Evolutionary conservation across 2,797 vertebrate genomes (phyloP), one percentile per base, ranked within the genome.

Genomic region (Meriones psammophilus): DNA sequence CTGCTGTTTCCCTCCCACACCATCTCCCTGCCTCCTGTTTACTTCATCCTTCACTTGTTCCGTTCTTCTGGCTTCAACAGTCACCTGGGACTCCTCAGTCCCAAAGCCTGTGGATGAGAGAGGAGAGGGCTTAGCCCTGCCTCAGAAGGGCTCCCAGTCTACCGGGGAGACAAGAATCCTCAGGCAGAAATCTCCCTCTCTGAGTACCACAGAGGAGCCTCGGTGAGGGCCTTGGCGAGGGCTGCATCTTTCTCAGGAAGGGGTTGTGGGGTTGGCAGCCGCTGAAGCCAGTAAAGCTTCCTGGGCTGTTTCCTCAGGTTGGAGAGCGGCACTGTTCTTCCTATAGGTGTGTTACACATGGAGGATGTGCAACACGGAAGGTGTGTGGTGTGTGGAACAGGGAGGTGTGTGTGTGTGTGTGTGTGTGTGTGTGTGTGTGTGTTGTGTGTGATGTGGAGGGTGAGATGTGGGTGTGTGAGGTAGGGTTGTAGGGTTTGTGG

Each of bases 151-250:
- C 33, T 60, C 76, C 56, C 36, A 24, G 17, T 28, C 33, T 17
- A 17, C n/a, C 56, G 22, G 60, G 26, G 50, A 80, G 30, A 30
- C 17, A 30, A 66, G 46, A 14, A 20, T 24, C 73, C 73, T 26
- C 20, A 15, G 9, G 10, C 33, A 15, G 36, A 46, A 24, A 6
- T 9, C 24, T 20, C 17, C 64, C 46, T 58, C 62, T 42, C 39
- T 13, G 0, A 64, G 7, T 15, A 33, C 60, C 8, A 0, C 0
- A 80, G 66, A 84, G 60, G 39, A 71, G 30, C 33, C 24, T 2
- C 88, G 74, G 22, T 30, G 17, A 79, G 69, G 78, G 6, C 17
- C 8, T 22, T 94, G 54, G 33, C 73, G 77, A 58, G n/a, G 54
- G 46, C n/a, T 5, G 17, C 46, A 66, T 58, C 56, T 79, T 60